Conservation (phyloP, 2,888 invertebrate genomes). For the Andricus quercusramuli region DNA sequence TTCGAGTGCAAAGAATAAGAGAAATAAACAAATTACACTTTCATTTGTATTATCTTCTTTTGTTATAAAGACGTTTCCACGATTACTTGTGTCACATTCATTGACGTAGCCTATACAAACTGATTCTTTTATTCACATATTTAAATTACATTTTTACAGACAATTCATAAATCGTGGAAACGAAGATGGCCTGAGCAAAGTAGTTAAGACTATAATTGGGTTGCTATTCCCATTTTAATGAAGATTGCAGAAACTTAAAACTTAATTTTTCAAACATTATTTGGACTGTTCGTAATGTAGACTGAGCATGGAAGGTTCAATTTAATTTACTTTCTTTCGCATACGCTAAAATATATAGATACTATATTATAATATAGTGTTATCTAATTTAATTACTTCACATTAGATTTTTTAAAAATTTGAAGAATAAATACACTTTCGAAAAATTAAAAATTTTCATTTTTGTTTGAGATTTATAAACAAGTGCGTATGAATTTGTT, state of each 20-base stretch:
- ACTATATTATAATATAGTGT: constrained; percentile 4
- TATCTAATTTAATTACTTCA: constrained; percentile 15
- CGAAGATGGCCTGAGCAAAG: constrained; percentile 30
- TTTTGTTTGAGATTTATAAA: too few relatives aligned
- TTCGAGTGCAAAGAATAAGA: background rate
- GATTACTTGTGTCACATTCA: constrained; percentile 28
- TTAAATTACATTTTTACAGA: constrained; percentile 26
- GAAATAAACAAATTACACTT: background rate
- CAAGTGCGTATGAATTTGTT: background rate
- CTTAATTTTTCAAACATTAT: background rate
- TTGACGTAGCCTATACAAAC: constrained; percentile 17
- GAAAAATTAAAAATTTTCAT: too few relatives aligned
- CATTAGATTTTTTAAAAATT: too few relatives aligned
- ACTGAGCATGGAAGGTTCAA: background rate
- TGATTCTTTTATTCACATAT: constrained; percentile 17
- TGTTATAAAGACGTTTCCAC: constrained; percentile 27
- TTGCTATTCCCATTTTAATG: constrained; percentile 17
- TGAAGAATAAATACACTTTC: too few relatives aligned
- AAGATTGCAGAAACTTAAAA: background rate
- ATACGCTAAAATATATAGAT: constrained; percentile 4
- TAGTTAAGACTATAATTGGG: background rate
- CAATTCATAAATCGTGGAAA: constrained; percentile 23
- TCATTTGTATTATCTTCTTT: background rate
- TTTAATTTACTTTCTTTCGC: constrained; percentile 34
- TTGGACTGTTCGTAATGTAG: background rate